Conservation (phyloP, 2,888 invertebrate genomes). For the Ichneumon xanthorius region DNA sequence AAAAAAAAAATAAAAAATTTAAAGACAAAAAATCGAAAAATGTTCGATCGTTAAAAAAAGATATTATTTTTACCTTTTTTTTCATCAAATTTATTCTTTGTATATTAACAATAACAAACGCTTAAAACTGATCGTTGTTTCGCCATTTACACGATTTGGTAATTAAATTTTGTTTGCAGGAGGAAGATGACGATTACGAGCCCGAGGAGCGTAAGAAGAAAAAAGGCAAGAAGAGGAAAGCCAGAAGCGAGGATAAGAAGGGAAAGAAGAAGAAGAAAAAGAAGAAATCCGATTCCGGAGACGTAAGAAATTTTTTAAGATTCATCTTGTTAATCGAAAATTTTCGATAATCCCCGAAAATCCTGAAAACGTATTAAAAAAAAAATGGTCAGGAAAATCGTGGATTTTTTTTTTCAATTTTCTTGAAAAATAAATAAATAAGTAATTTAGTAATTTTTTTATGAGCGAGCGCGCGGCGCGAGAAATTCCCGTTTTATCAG, state of each 20-base stretch:
- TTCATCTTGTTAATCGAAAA: neutral
- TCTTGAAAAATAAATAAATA: no score
- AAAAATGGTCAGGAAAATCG: neutral
- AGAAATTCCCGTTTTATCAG: no score
- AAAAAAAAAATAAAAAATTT: no score
- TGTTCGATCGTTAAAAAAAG: neutral
- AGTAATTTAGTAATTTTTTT: no score
- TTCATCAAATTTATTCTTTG: neutral
- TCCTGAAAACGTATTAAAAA: neutral
- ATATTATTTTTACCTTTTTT: neutral
- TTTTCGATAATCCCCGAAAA: neutral
- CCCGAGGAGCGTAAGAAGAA: slow-evolving; percentile 95
- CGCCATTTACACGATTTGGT: neutral
- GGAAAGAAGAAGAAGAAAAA: slow-evolving; percentile 98
- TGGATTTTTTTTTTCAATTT: neutral
- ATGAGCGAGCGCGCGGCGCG: no score
- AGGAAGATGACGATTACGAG: slow-evolving; percentile 95
- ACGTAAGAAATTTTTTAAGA: slow-evolving; percentile 85
- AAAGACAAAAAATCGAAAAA: no score
- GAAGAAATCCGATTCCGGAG: slow-evolving; percentile 96
- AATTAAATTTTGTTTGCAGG: slow-evolving; percentile 83
- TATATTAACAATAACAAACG: neutral
- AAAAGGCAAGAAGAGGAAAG: slow-evolving; percentile 97
- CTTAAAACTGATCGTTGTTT: no score
- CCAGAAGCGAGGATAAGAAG: slow-evolving; percentile 95